phyloP scores from a whole-genome alignment of 2,888 invertebrate genomes.

The Oxycera nigricornis region DNA sequence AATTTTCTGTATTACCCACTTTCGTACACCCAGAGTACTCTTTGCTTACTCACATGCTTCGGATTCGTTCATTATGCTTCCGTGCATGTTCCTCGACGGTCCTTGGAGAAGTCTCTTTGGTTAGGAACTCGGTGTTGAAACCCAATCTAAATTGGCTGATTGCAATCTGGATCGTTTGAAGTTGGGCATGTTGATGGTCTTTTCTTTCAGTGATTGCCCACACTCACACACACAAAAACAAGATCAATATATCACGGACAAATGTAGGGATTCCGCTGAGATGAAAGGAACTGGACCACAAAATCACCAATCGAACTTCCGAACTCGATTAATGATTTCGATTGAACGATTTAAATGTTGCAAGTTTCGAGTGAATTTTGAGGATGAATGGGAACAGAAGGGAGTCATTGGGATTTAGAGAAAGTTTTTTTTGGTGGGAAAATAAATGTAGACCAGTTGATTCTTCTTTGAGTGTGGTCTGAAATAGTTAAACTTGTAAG shows the following conservation, averaged over 20 bases:
- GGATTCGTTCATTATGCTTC: neutral
- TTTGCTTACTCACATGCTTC: neutral
- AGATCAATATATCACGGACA: no score
- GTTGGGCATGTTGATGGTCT: no score
- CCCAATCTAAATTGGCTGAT: neutral
- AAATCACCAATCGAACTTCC: neutral
- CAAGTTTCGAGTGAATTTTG: neutral
- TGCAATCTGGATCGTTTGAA: neutral
- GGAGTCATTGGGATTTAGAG: no score
- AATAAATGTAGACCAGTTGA: no score
- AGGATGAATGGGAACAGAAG: no score
- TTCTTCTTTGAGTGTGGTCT: no score
- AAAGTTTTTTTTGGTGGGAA: no score
- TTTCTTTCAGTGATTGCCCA: no score
- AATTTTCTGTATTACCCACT: slow-evolving; percentile 3
- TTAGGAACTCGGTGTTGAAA: neutral
- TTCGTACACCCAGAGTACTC: no score
- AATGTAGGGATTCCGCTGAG: no score
- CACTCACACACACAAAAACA: no score
- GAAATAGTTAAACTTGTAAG: no score
- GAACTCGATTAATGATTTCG: slow-evolving; percentile 2
- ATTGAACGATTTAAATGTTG: neutral
- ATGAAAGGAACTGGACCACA: neutral
- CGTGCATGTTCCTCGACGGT: neutral
- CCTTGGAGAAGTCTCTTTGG: neutral